Conservation (phyloP, 2,113 vertebrate species). For the Cygnus buccinator region DNA sequence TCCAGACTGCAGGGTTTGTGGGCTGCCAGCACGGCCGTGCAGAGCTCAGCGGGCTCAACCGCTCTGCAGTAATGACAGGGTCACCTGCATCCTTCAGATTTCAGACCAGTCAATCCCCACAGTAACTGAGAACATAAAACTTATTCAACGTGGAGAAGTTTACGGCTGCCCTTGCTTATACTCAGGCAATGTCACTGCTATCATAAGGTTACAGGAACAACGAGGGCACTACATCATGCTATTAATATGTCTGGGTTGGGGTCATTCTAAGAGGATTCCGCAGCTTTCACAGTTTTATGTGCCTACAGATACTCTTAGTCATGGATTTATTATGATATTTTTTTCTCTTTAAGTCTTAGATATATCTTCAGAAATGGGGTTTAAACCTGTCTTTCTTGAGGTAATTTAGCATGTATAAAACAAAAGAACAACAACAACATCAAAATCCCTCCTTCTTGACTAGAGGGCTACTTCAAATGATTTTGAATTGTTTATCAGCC, state of each 20-base stretch:
- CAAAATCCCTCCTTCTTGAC: background rate
- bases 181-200: conserved; percentile 23
- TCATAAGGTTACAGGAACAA: conserved; percentile 32
- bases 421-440: background rate
- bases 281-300: conserved; percentile 53
- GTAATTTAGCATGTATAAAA: background rate
- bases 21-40: background rate
- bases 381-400: conserved; percentile 34
- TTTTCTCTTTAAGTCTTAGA: conserved; percentile 38
- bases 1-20: background rate
- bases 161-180: background rate
- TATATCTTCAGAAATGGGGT: background rate
- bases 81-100: background rate
- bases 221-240: background rate
- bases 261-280: conserved; percentile 29
- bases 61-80: fast-evolving
- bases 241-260: background rate
- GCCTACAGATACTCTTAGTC: conserved; percentile 34
- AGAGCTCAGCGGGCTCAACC: background rate
- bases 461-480: background rate
- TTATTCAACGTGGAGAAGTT: background rate
- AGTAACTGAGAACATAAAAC: background rate
- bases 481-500: background rate
- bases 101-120: background rate
- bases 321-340: conserved; percentile 45